These are phyloP conservation scores for Streptopelia turtur DNA, from an alignment of 2,797 vertebrate species.

Conservation along the genomic window DNA sequence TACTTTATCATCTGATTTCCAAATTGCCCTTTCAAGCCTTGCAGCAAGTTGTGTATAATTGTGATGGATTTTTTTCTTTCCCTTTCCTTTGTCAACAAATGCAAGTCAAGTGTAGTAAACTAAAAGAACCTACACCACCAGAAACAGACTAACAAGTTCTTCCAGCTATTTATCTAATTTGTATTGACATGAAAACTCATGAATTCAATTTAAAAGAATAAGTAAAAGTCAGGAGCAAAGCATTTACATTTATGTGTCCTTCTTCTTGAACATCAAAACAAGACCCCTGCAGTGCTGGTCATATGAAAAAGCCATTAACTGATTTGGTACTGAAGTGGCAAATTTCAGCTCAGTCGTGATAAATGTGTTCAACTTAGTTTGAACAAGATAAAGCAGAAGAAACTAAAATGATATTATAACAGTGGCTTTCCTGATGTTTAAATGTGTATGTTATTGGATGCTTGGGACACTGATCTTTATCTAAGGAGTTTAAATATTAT, in stretches of 20 bases:
- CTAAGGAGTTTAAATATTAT: not conserved
- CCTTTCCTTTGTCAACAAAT: slow-evolving; percentile 43
- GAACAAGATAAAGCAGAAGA: not conserved
- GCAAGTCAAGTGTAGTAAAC: slow-evolving; percentile 8
- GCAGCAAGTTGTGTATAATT: slow-evolving; percentile 34
- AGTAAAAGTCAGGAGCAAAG: not conserved
- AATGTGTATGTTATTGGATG: not conserved
- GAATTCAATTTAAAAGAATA: slow-evolving; percentile 30
- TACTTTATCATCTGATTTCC: slow-evolving; percentile 31
- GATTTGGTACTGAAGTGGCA: not conserved
- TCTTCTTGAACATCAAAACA: slow-evolving; percentile 10
- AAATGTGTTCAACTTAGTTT: not conserved
- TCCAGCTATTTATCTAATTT: slow-evolving; percentile 58
- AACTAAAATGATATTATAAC: not conserved
- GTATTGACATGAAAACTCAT: slow-evolving; percentile 48
- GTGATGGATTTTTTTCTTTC: slow-evolving; percentile 29
- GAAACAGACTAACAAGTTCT: slow-evolving; percentile 32
- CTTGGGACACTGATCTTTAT: not conserved
- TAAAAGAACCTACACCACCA: not conserved
- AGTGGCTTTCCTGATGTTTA: not conserved
- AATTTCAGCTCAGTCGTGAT: not conserved
- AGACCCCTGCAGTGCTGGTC: not conserved
- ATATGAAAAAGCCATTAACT: slow-evolving; percentile 32
- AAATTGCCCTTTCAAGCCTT: slow-evolving; percentile 41
- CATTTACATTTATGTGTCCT: not conserved